Percentiles rank a stretch among this genome's conserved stretches.
phyloP scores from a whole-genome alignment of 2,888 invertebrate genomes.

The Stegana nigrithorax region DNA sequence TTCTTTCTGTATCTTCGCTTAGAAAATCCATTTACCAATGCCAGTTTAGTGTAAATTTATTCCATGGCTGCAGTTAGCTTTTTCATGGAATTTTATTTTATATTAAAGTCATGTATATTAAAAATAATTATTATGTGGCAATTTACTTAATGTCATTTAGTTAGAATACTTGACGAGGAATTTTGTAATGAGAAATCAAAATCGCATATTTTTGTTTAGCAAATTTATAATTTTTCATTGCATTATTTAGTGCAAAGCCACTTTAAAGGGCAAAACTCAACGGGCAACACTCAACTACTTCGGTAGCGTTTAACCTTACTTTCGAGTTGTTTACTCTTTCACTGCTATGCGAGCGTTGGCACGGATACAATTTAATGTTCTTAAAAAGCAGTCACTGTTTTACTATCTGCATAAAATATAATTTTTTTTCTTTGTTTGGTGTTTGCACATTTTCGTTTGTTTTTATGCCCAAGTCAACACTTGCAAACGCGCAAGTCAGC shows the following conservation, averaged over 20 bases:
- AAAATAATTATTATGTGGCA: no score
- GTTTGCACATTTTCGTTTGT: neutral
- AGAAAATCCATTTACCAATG: slow-evolving; percentile 55
- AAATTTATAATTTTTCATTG: no score
- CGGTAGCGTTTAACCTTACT: neutral
- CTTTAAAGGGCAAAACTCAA: no score
- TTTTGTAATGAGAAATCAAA: neutral
- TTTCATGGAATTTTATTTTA: slow-evolving; percentile 14
- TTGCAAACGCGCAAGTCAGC: slow-evolving; percentile 8
- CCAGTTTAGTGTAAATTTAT: slow-evolving; percentile 63
- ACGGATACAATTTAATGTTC: slow-evolving; percentile 53
- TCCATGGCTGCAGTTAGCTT: slow-evolving; percentile 38
- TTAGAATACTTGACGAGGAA: no score
- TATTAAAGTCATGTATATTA: no score
- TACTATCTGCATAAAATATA: neutral
- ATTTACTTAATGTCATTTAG: no score
- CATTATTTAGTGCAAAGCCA: no score
- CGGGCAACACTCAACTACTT: no score
- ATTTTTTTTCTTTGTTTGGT: neutral
- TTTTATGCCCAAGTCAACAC: neutral
- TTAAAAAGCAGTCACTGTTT: slow-evolving; percentile 10
- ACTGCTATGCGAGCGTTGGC: slow-evolving; percentile 19
- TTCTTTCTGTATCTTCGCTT: slow-evolving; percentile 18
- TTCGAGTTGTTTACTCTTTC: neutral
- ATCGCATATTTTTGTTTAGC: no score